Base-by-base conservation (phyloP, 2,113 vertebrate species). In the Equus quagga region DNA sequence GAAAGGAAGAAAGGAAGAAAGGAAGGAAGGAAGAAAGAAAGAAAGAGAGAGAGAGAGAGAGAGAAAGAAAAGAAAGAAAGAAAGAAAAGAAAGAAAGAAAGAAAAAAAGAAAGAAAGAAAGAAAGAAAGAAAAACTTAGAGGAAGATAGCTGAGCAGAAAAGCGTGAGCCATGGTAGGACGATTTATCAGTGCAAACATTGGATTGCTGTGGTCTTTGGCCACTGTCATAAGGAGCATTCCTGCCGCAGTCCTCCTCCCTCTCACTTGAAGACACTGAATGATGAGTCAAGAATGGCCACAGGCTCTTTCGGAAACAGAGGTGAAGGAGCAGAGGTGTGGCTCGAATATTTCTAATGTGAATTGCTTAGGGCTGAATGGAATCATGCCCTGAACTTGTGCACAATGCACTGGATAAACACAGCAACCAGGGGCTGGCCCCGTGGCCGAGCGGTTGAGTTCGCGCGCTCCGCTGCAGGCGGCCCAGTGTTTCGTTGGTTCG, bases 231-330 rank as follows among this genome's bases (percentile, higher is more conserved):
- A 46, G 31, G 31, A 94, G 58, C 6, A 46, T 73, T 76, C 36
- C 31, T 31, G 28, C 17, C 6, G 24, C 33, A 89, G 21, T 73
- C 17, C 36, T 91, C 54, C 49, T 90, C 36, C 31, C 54, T 85
- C 41, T 83, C 8, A 31, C 3, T 69, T 70, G 69, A 91, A 96
- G 17, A 81, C 62, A 51, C 26, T 78, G 51, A 64, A 60, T 21
- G 56, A 65, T 96, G 94, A 97, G 51, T 94, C 73, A 91, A 70
- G 65, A 95, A 92, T 85, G 44, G 64, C 64, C 84, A 65, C 79
- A 41, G 83, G 79, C 87, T 95, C 67, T n/a, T 24, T 15, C 3
- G 10, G 46, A 97, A 96, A 46, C 36, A 33, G 51, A 88, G 54
- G 44, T 82, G 60, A 86, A 82, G 78, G 73, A 96, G 36, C n/a